A percentile compares a stretch with the other conserved stretches of the same genome.
Conservation (phyloP, 2,888 invertebrate species). For the Pedicia rivosa region DNA sequence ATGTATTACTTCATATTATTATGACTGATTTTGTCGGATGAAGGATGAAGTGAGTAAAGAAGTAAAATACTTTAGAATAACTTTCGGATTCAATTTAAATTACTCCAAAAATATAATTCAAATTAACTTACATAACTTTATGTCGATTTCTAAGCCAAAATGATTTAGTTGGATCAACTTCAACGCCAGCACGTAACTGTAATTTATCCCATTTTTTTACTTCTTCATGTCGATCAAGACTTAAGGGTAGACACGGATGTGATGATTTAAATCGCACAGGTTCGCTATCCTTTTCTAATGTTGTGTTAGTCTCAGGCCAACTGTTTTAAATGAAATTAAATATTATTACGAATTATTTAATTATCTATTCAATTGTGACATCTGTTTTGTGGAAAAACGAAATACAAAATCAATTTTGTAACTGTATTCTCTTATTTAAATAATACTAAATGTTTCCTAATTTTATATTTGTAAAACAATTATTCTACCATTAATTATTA, state of each 20-base stretch:
- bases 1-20: too few species aligned
- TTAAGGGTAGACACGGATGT: not conserved
- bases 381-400: too few species aligned
- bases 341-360: too few species aligned
- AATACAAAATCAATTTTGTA: too few species aligned
- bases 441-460: not conserved
- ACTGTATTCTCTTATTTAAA: not conserved
- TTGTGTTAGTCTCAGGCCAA: not conserved
- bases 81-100: too few species aligned
- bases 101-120: not conserved
- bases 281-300: not conserved
- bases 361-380: too few species aligned
- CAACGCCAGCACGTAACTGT: constrained; percentile 10
- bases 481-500: too few species aligned
- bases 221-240: constrained; percentile 6
- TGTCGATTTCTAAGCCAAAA: constrained; percentile 11
- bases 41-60: too few species aligned
- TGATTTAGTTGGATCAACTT: constrained; percentile 10
- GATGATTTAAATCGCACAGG: constrained; percentile 2
- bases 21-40: too few species aligned
- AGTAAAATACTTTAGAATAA: not conserved
- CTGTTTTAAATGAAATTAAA: too few species aligned
- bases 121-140: not conserved
- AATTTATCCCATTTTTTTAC: constrained; percentile 11
- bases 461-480: too few species aligned